These are phyloP conservation scores for Drosophila insularis DNA, from an alignment of 1,140 invertebrate species.

Conservation along the genomic window DNA sequence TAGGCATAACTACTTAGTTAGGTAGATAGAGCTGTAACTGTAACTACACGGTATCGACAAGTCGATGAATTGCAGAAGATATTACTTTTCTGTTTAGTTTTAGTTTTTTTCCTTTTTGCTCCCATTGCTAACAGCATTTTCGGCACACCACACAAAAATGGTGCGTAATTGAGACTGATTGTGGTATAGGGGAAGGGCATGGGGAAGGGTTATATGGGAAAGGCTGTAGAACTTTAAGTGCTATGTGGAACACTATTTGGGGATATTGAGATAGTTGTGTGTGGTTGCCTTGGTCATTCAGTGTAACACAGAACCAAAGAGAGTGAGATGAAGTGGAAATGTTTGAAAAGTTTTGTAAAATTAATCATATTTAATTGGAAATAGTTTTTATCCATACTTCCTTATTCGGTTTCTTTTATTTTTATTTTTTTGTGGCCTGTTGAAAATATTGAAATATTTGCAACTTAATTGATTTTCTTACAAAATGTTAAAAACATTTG, in stretches of 20 bases:
- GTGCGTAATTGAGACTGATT: conserved; percentile 77
- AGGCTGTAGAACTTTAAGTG: conserved; percentile 20
- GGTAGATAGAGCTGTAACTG: no score
- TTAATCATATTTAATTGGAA: conserved; percentile 20
- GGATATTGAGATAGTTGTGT: conserved; percentile 17
- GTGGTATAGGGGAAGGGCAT: conserved; percentile 24
- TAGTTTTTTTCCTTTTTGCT: conserved; percentile 15
- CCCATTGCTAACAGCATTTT: conserved; percentile 72
- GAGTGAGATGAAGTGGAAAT: conserved; percentile 1
- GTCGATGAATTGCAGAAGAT: not conserved
- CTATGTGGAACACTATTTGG: conserved; percentile 15
- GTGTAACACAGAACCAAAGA: not conserved
- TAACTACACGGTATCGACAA: not conserved
- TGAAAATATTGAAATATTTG: conserved; percentile 5
- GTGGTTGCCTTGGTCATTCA: conserved; percentile 1
- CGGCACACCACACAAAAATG: conserved; percentile 66
- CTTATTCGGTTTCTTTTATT: not conserved
- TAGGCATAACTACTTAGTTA: no score
- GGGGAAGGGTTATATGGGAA: not conserved
- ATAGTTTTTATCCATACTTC: not conserved
- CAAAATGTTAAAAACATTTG: conserved; percentile 5
- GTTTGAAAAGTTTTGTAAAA: conserved; percentile 17
- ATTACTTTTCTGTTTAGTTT: not conserved
- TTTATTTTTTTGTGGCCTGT: not conserved
- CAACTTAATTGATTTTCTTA: conserved; percentile 2